These are phyloP conservation scores for Erynnis tages DNA, from an alignment of 2,888 invertebrate genomes.

Conservation along the genomic window DNA sequence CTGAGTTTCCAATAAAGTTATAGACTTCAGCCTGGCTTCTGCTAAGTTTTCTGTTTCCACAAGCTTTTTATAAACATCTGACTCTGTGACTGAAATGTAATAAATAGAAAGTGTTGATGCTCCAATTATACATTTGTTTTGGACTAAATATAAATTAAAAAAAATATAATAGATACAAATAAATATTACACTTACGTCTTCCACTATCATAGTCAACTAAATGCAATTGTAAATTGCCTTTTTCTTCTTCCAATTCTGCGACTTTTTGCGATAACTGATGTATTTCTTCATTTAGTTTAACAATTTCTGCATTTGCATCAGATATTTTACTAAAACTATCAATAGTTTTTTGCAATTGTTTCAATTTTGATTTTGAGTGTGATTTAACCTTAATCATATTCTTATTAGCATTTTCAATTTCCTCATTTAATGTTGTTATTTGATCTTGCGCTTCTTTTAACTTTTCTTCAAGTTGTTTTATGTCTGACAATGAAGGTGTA, in stretches of 20 bases:
- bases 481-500: conserved; percentile 25
- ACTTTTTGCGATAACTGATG: conserved; percentile 87
- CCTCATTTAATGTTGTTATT: conserved; percentile 82
- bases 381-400: conserved; percentile 89
- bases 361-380: conserved; percentile 86
- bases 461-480: conserved; percentile 59
- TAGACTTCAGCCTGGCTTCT: conserved; percentile 80
- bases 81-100: conserved; percentile 67
- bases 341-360: conserved; percentile 88
- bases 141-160: too few species aligned
- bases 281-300: conserved; percentile 83
- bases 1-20: conserved; percentile 83
- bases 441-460: conserved; percentile 68
- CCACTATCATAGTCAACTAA: conserved; percentile 90
- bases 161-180: neutral
- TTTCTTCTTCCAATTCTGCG: conserved; percentile 93
- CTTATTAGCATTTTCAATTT: conserved; percentile 88
- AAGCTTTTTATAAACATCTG: conserved; percentile 74
- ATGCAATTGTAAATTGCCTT: conserved; percentile 93
- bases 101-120: too few species aligned
- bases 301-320: conserved; percentile 85
- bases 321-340: conserved; percentile 85
- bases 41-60: conserved; percentile 72
- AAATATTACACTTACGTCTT: conserved; percentile 76
- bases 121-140: too few species aligned